A percentile compares a stretch with the other conserved stretches of the same genome.
Evolutionary conservation across 1,140 invertebrate genomes (phyloP).

Genomic region (Maniola jurtina): DNA sequence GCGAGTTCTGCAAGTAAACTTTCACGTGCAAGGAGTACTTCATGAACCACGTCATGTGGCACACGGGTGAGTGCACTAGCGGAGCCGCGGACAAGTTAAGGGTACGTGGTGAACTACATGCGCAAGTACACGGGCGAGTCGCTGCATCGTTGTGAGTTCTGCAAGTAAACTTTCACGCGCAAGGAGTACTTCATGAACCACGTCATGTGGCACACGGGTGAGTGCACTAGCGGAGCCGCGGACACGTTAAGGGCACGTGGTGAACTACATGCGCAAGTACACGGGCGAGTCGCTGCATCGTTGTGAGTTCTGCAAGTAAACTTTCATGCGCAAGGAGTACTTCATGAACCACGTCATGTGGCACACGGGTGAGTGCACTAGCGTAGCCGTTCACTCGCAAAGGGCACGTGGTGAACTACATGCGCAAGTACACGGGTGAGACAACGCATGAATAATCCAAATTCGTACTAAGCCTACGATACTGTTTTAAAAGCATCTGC

Average conservation of each 20-base stretch:
- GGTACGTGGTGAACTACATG: constrained; percentile 91
- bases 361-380: constrained; percentile 72
- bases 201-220: constrained; percentile 82
- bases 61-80: constrained; percentile 63
- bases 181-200: constrained; percentile 96
- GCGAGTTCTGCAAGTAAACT: constrained; percentile 87
- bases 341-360: constrained; percentile 91
- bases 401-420: constrained; percentile 91
- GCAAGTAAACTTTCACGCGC: constrained; percentile 90
- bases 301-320: constrained; percentile 87
- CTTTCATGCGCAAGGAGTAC: constrained; percentile 94
- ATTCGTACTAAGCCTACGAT: no score
- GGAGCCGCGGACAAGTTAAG: constrained; percentile 85
- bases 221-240: constrained; percentile 80
- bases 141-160: constrained; percentile 85
- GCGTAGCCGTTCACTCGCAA: constrained; percentile 92
- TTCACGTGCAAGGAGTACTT: constrained; percentile 95
- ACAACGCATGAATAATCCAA: constrained; percentile 77
- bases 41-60: constrained; percentile 89
- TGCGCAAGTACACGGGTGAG: constrained; percentile 90
- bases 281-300: constrained; percentile 88
- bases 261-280: constrained; percentile 91
- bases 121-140: constrained; percentile 90
- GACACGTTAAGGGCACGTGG: constrained; percentile 90
- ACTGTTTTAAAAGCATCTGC: no score